A percentile compares a stretch with the other conserved stretches of the same genome.
phyloP scores from a whole-genome alignment of 2,797 vertebrate species.

The Hylomyscus alleni region DNA sequence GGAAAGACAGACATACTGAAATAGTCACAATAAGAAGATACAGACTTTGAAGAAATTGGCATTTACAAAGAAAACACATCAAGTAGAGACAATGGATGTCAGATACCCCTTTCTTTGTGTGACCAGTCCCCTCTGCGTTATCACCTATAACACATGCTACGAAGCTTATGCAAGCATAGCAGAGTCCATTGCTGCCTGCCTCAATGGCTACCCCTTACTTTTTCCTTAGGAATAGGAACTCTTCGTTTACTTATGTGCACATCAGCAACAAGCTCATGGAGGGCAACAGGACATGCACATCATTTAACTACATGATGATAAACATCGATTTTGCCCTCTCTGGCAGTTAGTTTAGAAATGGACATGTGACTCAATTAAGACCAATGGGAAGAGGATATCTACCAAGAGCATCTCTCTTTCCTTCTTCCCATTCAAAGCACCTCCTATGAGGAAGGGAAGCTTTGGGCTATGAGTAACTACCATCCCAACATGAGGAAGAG shows the following conservation, averaged over 20 bases:
- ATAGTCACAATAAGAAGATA: constrained; percentile 20
- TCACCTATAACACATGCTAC: not conserved
- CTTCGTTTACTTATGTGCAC: not conserved
- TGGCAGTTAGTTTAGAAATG: not conserved
- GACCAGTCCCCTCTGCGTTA: not conserved
- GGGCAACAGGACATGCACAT: not conserved
- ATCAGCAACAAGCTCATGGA: not conserved
- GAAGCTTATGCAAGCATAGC: not conserved
- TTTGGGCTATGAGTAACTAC: not conserved
- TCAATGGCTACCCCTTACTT: not conserved
- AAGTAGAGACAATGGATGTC: not conserved
- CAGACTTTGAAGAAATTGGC: not conserved
- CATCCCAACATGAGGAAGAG: not conserved
- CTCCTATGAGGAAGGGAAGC: not conserved
- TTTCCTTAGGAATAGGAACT: constrained; percentile 8
- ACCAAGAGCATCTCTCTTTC: not conserved
- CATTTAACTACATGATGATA: not conserved
- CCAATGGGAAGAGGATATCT: not conserved
- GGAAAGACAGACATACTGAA: constrained; percentile 20
- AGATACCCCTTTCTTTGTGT: not conserved
- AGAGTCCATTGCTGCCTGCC: not conserved
- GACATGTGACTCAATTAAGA: not conserved
- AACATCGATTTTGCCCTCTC: not conserved
- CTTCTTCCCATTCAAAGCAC: not conserved
- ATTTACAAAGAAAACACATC: not conserved